Evolutionary conservation across 2,888 invertebrate species (phyloP).

Genomic region (Ceratothoa steindachneri): DNA sequence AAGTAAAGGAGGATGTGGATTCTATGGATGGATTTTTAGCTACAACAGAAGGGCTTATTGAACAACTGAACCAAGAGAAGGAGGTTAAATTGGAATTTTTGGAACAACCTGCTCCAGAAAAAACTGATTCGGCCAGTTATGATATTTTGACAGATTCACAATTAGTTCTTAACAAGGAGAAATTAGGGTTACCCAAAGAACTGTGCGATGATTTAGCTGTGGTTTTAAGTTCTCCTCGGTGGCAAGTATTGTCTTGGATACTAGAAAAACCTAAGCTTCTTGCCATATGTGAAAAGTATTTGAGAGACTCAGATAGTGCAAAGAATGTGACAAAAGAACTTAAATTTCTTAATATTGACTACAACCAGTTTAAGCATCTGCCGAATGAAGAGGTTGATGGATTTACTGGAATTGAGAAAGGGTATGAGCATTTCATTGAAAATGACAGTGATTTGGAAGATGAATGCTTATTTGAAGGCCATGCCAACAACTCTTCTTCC

Average conservation of each 20-base stretch:
- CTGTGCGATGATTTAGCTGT: conserved; percentile 64
- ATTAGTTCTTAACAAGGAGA: conserved; percentile 62
- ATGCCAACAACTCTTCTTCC: neutral
- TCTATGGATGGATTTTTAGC: conserved; percentile 43
- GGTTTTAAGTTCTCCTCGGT: conserved; percentile 66
- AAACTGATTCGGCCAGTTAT: conserved; percentile 45
- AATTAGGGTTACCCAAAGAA: conserved; percentile 49
- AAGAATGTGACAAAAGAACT: conserved; percentile 65
- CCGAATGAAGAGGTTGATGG: conserved; percentile 60
- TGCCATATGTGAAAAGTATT: conserved; percentile 59
- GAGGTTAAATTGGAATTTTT: neutral
- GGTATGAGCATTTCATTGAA: conserved; percentile 54
- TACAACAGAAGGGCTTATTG: conserved; percentile 54
- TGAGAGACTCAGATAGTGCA: conserved; percentile 52
- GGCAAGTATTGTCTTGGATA: conserved; percentile 69
- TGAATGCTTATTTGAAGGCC: conserved; percentile 12
- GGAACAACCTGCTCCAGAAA: neutral
- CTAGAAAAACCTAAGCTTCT: conserved; percentile 61
- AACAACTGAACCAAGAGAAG: conserved; percentile 54
- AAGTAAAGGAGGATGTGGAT: conserved; percentile 33
- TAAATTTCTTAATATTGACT: conserved; percentile 69
- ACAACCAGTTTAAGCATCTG: conserved; percentile 64
- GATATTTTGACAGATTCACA: conserved; percentile 53
- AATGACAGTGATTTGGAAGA: conserved; percentile 29
- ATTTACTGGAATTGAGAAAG: conserved; percentile 63